Conservation (phyloP, 35 echinoderm and acorn worm species). For the Heliocidaris tuberculata region DNA sequence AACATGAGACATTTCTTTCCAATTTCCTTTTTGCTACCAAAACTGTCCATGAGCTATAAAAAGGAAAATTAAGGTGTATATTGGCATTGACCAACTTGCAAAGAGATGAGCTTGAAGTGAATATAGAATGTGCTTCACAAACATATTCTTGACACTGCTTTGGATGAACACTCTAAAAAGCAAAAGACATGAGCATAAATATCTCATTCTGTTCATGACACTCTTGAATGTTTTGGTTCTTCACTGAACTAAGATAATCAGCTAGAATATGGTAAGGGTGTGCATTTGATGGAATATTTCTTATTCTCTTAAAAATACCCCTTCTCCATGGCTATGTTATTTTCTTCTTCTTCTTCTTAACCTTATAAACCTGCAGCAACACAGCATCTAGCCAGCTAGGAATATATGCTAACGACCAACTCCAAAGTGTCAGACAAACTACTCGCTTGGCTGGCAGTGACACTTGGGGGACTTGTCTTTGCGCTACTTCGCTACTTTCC, state of each 20-base stretch:
- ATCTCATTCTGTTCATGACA: too few species aligned
- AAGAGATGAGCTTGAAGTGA: background rate
- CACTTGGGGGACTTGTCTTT: constrained; percentile 8
- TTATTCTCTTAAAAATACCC: background rate
- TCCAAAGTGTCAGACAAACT: constrained; percentile 8
- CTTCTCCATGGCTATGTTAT: background rate
- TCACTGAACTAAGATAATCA: background rate
- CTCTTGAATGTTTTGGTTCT: background rate
- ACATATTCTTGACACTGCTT: too few species aligned
- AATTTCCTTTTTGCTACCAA: too few species aligned
- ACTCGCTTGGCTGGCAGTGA: background rate
- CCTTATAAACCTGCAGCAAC: background rate
- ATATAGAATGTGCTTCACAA: too few species aligned
- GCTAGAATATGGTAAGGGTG: background rate
- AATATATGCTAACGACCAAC: constrained; percentile 10
- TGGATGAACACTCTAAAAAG: too few species aligned
- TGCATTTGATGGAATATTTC: background rate
- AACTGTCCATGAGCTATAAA: too few species aligned
- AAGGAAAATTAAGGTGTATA: background rate
- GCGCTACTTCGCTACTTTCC: constrained; percentile 14
- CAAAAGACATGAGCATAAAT: too few species aligned
- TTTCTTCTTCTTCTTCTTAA: background rate
- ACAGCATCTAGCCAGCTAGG: background rate
- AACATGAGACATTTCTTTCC: too few species aligned
- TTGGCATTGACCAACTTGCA: background rate